phyloP scores from a whole-genome alignment of 2,888 invertebrate species.

The Sminthurinus aureus region DNA sequence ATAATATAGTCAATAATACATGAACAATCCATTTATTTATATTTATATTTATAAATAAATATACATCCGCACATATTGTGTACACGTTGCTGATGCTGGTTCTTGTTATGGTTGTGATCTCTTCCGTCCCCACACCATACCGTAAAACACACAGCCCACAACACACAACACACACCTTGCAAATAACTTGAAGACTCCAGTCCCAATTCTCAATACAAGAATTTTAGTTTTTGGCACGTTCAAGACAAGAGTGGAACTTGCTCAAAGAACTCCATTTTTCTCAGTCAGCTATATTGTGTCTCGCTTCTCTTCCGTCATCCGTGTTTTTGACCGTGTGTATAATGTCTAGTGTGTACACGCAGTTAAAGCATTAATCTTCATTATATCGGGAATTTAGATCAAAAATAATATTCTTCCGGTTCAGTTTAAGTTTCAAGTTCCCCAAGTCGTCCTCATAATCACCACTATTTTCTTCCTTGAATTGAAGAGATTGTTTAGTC shows the following conservation, averaged over 20 bases:
- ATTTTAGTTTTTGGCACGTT: conserved; percentile 36
- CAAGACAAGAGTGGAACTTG: conserved; percentile 34
- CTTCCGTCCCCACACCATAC: too few relatives aligned
- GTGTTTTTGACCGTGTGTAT: too few relatives aligned
- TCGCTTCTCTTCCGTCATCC: neutral
- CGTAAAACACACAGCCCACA: neutral
- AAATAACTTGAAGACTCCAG: neutral
- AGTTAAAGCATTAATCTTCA: neutral
- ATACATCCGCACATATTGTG: neutral
- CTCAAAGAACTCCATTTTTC: neutral
- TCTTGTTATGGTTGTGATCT: too few relatives aligned
- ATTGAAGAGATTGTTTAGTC: too few relatives aligned
- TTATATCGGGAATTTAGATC: neutral
- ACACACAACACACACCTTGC: conserved; percentile 20
- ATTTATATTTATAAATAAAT: neutral
- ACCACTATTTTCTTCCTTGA: too few relatives aligned
- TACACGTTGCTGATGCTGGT: neutral
- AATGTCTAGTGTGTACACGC: too few relatives aligned
- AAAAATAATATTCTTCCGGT: neutral
- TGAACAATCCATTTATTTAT: neutral
- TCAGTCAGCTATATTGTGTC: neutral
- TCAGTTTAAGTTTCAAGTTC: neutral
- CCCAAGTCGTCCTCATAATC: too few relatives aligned
- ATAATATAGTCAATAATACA: neutral
- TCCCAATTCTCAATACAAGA: conserved; percentile 23